phyloP scores from a whole-genome alignment of 2,797 vertebrate genomes.

The Macroramphosus scolopax region DNA sequence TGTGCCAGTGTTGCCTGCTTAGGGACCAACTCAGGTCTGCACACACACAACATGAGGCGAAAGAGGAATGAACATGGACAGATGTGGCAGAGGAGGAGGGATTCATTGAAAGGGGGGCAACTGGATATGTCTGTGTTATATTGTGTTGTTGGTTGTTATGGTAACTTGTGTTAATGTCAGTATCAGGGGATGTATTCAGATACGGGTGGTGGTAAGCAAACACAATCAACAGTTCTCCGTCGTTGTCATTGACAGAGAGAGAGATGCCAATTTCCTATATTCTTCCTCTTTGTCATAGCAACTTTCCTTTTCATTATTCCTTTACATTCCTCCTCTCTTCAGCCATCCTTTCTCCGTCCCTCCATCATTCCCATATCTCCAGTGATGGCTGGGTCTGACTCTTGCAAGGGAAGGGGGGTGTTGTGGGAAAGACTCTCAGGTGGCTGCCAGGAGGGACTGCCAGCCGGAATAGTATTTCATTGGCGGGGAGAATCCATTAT shows the following conservation, averaged over 20 bases:
- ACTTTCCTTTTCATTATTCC: slow-evolving; percentile 53
- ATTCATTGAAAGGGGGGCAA: slow-evolving; percentile 8
- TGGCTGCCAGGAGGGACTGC: slow-evolving; percentile 50
- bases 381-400: slow-evolving; percentile 45
- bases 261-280: slow-evolving; percentile 25
- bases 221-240: slow-evolving; percentile 3
- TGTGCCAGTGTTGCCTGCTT: slow-evolving; percentile 60
- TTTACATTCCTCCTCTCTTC: slow-evolving; percentile 37
- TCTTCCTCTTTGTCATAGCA: slow-evolving; percentile 33
- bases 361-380: slow-evolving; percentile 61
- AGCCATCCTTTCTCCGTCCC: slow-evolving; percentile 35
- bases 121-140: slow-evolving; percentile 31
- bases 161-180: slow-evolving; percentile 36
- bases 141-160: slow-evolving; percentile 56
- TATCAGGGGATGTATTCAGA: slow-evolving; percentile 48
- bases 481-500: slow-evolving; percentile 80
- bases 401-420: slow-evolving; percentile 30
- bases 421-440: slow-evolving; percentile 71
- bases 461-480: slow-evolving; percentile 74
- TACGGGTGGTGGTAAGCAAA: slow-evolving; percentile 43
- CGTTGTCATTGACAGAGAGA: too few relatives aligned
- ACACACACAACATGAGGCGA: neutral
- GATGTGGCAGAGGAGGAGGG: slow-evolving; percentile 29
- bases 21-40: slow-evolving; percentile 11
- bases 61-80: slow-evolving; percentile 24